These are phyloP conservation scores for Lepidothrix coronata DNA, from an alignment of 2,113 vertebrate genomes.

Conservation along the genomic window DNA sequence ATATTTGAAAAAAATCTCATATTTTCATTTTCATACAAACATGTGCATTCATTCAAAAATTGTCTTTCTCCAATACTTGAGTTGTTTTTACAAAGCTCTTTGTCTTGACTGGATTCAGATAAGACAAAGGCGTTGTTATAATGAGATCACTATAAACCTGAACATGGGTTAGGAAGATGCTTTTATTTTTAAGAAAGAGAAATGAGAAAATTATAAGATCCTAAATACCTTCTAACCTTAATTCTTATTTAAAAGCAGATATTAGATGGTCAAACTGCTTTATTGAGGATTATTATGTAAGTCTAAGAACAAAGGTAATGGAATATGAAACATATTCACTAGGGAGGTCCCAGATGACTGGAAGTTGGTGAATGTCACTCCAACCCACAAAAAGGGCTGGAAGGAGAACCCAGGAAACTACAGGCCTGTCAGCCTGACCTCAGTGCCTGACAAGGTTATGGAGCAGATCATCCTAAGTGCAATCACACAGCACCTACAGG, in stretches of 20 bases:
- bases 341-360: too few relatives aligned
- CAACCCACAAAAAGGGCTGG: too few relatives aligned
- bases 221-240: not conserved
- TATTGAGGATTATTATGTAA: not conserved
- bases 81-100: not conserved
- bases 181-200: not conserved
- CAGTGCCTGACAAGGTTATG: too few relatives aligned
- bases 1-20: not conserved
- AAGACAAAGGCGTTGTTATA: not conserved
- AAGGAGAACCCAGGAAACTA: too few relatives aligned
- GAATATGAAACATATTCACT: not conserved
- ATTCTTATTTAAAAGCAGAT: not conserved
- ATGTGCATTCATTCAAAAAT: not conserved
- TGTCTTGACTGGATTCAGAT: not conserved
- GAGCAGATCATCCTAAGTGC: too few relatives aligned
- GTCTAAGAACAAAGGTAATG: not conserved
- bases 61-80: not conserved
- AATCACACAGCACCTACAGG: too few relatives aligned
- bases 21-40: not conserved
- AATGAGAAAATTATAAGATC: not conserved
- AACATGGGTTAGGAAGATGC: not conserved
- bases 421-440: too few relatives aligned
- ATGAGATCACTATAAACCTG: not conserved
- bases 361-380: too few relatives aligned
- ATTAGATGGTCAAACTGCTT: not conserved